Percentiles rank a stretch among this genome's conserved stretches.
Evolutionary conservation across 2,113 vertebrate species (phyloP).

Genomic region (Dicrurus megarhynchus): DNA sequence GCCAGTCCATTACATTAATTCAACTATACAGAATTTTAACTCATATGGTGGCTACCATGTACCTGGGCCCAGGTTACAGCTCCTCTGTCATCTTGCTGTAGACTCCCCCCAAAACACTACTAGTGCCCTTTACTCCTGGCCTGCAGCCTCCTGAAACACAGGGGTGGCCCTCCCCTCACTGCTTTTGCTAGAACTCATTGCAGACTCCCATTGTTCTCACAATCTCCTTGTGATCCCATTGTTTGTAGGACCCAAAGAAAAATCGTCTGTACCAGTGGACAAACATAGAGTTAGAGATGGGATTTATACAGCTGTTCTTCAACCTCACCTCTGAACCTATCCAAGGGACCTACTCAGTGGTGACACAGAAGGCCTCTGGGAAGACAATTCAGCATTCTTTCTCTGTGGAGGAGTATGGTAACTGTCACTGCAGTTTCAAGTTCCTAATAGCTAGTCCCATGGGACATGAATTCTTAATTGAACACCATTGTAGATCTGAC

Average conservation of each 20-base stretch:
- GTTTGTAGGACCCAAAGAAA: constrained; percentile 65
- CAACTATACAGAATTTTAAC: neutral
- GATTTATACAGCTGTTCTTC: constrained; percentile 69
- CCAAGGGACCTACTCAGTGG: constrained; percentile 66
- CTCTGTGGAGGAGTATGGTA: constrained; percentile 77
- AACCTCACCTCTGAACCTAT: constrained; percentile 72
- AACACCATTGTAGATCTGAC: neutral
- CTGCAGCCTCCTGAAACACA: neutral
- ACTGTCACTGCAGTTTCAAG: neutral
- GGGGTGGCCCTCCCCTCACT: neutral
- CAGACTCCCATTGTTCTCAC: neutral
- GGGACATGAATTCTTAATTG: neutral
- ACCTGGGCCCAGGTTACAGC: neutral
- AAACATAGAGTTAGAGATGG: constrained; percentile 30
- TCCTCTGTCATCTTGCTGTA: neutral
- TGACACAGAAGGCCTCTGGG: constrained; percentile 36
- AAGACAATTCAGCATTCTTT: neutral
- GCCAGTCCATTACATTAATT: neutral
- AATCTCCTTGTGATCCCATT: neutral
- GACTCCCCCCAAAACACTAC: neutral
- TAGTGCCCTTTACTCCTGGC: neutral
- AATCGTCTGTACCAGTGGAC: constrained; percentile 75
- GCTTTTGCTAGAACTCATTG: neutral
- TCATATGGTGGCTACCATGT: neutral
- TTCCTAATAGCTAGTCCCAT: neutral